Percentiles rank a stretch among this genome's conserved stretches.
These are phyloP conservation scores for Tetrax tetrax DNA, from an alignment of 2,113 vertebrate species.

Conservation along the genomic window DNA sequence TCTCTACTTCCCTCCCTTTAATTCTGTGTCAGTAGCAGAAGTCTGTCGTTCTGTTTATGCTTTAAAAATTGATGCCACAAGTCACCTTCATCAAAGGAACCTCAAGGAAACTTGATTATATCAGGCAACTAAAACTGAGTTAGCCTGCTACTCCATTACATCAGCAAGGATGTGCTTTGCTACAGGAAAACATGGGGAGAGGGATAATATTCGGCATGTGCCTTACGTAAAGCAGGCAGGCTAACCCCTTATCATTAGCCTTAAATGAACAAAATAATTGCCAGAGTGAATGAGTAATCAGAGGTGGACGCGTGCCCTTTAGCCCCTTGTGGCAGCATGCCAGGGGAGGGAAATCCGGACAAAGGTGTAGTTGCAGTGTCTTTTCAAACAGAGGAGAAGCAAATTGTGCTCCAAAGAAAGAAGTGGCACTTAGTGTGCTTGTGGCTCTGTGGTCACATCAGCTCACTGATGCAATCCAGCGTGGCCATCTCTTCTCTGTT, in stretches of 20 bases:
- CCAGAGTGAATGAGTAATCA: neutral
- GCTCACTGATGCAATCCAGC: accelerated
- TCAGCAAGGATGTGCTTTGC: neutral
- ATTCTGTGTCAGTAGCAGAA: neutral
- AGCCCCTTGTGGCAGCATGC: neutral
- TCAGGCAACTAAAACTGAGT: neutral
- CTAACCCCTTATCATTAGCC: neutral
- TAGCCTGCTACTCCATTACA: neutral
- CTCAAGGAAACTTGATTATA: neutral
- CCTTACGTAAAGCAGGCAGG: neutral
- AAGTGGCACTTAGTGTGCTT: accelerated
- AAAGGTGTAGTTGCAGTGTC: neutral
- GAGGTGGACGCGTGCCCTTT: neutral
- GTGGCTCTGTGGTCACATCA: accelerated
- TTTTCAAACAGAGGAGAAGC: neutral
- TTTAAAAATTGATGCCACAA: neutral
- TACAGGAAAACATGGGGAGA: neutral
- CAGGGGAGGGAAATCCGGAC: accelerated
- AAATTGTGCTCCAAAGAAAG: neutral
- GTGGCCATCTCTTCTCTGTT: neutral
- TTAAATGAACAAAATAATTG: neutral
- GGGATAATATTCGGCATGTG: neutral
- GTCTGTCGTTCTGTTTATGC: neutral
- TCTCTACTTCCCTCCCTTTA: neutral
- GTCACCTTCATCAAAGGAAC: neutral